A percentile compares a stretch with the other conserved stretches of the same genome.
phyloP scores from a whole-genome alignment of 2,888 invertebrate species.

The Acleris laterana region DNA sequence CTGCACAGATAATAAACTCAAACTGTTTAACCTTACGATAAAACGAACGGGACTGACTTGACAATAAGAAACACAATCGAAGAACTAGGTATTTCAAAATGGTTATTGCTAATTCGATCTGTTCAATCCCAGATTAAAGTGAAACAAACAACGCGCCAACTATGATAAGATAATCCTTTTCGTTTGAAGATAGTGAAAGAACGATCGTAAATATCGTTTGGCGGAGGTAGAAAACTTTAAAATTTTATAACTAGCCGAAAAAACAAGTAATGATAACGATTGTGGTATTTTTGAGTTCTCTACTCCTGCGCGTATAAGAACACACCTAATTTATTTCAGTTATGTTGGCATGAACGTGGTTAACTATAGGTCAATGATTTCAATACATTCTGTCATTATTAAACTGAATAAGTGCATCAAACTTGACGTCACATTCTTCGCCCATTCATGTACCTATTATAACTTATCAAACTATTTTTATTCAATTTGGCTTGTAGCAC shows the following conservation, averaged over 20 bases:
- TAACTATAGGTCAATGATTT: background rate
- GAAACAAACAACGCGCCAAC: constrained; percentile 12
- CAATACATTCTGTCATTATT: background rate
- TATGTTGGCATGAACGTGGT: background rate
- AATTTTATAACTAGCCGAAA: constrained; percentile 15
- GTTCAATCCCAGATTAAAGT: constrained; percentile 9
- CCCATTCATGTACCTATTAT: no score
- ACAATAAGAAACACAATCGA: no score
- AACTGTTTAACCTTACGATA: no score
- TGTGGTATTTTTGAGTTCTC: constrained; percentile 1
- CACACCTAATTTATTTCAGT: constrained; percentile 1
- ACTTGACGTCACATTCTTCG: no score
- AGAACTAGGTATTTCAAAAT: no score
- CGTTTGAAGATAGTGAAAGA: constrained; percentile 5
- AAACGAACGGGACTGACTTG: no score
- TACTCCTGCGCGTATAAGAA: constrained; percentile 3
- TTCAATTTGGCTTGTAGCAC: no score
- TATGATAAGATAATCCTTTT: constrained; percentile 16
- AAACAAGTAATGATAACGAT: background rate
- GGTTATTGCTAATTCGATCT: background rate
- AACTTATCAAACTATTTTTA: no score
- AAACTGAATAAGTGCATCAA: no score
- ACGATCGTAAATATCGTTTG: background rate
- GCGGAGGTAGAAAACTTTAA: constrained; percentile 15
- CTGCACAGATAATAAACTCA: no score